Evolutionary conservation across 1,140 invertebrate genomes (phyloP), one percentile per base, ranked within the genome.

Genomic region (Drosophila grimshawi): DNA sequence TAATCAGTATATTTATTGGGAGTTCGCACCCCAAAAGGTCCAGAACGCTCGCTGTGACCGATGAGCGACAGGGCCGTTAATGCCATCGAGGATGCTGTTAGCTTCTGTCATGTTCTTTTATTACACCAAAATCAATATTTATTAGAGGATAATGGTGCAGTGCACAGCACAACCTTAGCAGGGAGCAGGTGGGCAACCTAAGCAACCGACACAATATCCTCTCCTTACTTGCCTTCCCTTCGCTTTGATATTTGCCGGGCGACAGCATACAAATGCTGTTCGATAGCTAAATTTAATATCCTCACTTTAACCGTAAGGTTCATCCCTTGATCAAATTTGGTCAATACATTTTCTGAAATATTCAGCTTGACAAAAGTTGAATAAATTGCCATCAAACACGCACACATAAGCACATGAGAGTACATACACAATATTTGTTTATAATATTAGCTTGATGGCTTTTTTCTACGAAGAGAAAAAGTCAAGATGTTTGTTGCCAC

Each of bases 121-220:
- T 80, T 80, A 78, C 69, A 56, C 53, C 66, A 55, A 82, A 81
- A 81, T 81, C 80, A 82, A 82, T 81, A 82, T 82, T 81, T 78
- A 82, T 81, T 81, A 82, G 70, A 71, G 70, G 63, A 78, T 81
- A 82, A 81, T 75, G 66, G 48, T 70, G 39, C 70, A 43, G 65
- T 45, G 33, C 37, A 46, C 37, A 52, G 37, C 35, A 19, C 19
- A 62, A 39, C 52, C 49, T 29, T 37, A 6, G 39, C 10, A 41
- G 33, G 35, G 7, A 33, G 32, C 63, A 69, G 70, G 70, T 70
- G 59, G n/a, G 37, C 37, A 8, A n/a, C 53, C n/a, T 19, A 19
- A 19, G 19, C 19, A 19, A 19, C 19, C 19, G 19, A 19, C 19
- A 19, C 19, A 19, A 19, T 19, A 19, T 19, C 0, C 19, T 19